A percentile compares a stretch with the other conserved stretches of the same genome.
Evolutionary conservation across 2,797 vertebrate genomes (phyloP).

Genomic region (Crax fasciolata): DNA sequence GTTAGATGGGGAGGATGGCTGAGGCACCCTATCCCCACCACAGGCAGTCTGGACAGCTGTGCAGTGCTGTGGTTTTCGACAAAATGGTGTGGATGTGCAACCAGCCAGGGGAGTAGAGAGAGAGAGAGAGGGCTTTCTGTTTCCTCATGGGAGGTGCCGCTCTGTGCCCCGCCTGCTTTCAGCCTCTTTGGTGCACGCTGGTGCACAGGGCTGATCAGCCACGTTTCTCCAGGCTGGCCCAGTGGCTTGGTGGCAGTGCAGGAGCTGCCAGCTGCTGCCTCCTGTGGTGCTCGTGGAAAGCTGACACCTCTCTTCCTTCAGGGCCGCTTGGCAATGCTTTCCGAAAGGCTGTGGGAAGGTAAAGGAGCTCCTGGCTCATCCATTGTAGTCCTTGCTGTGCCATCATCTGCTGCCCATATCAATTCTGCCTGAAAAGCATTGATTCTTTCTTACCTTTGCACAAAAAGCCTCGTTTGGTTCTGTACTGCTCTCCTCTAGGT

Average conservation of each 20-base stretch:
- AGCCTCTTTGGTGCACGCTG: rapidly evolving
- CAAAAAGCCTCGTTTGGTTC: not conserved
- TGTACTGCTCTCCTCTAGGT: not conserved
- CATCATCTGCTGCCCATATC: rapidly evolving
- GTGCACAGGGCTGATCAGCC: not conserved
- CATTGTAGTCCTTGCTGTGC: not conserved
- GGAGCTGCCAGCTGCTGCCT: not conserved
- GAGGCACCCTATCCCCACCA: rapidly evolving
- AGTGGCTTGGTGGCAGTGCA: not conserved
- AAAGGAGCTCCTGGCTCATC: not conserved
- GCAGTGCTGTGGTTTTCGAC: not conserved
- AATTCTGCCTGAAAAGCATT: not conserved
- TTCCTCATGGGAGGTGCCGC: rapidly evolving
- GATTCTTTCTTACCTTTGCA: not conserved
- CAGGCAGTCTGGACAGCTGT: not conserved
- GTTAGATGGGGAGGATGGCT: not conserved
- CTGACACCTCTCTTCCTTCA: not conserved
- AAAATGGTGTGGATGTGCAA: not conserved
- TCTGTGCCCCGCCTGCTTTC: not conserved
- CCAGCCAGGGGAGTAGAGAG: not conserved
- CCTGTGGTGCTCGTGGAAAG: rapidly evolving
- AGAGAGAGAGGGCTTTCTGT: not conserved
- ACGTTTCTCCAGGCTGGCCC: not conserved
- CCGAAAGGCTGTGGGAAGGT: not conserved
- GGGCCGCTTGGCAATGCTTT: not conserved